These are phyloP conservation scores for Trididemnum miniatum DNA, from an alignment of 23 tunicate species.

Conservation along the genomic window DNA sequence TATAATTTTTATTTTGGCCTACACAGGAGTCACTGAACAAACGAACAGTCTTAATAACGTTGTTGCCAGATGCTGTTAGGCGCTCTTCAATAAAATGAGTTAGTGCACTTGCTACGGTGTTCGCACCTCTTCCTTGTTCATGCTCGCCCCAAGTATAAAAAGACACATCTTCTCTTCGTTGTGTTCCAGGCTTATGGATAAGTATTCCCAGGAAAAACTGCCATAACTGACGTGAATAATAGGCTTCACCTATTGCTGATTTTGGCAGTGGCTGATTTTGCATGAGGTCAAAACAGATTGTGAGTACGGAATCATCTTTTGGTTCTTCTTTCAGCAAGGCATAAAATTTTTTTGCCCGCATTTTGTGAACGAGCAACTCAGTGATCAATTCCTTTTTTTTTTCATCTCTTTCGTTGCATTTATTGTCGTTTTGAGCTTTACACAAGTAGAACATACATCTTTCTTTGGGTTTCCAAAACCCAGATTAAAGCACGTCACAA, in stretches of 20 bases:
- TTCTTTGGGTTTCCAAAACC: constrained; percentile 5
- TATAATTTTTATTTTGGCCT: neutral
- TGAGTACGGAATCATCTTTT: constrained; percentile 12
- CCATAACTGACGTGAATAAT: constrained; percentile 9
- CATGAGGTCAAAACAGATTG: constrained; percentile 22
- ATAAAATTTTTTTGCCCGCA: constrained; percentile 19
- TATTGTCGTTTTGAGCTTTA: constrained; percentile 5
- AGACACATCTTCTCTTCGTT: constrained; percentile 4
- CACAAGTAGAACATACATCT: constrained; percentile 14
- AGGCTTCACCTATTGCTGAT: neutral
- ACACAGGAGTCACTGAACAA: constrained; percentile 14
- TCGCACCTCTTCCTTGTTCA: constrained; percentile 20
- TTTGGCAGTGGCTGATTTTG: constrained; percentile 26
- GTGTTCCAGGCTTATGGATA: neutral
- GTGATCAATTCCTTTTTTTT: constrained; percentile 26
- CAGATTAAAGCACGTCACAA: constrained; percentile 16
- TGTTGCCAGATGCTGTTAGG: neutral
- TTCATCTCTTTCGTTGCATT: neutral
- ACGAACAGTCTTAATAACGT: too few species aligned
- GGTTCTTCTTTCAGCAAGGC: constrained; percentile 9
- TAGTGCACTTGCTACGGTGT: constrained; percentile 13
- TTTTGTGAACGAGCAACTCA: constrained; percentile 18
- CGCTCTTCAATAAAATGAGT: constrained; percentile 19
- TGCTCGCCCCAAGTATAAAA: constrained; percentile 25
- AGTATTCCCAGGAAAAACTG: constrained; percentile 12